Conservation (phyloP, 37 sponge, comb jelly and placozoan species). For the Dysidea cf. avara region DNA sequence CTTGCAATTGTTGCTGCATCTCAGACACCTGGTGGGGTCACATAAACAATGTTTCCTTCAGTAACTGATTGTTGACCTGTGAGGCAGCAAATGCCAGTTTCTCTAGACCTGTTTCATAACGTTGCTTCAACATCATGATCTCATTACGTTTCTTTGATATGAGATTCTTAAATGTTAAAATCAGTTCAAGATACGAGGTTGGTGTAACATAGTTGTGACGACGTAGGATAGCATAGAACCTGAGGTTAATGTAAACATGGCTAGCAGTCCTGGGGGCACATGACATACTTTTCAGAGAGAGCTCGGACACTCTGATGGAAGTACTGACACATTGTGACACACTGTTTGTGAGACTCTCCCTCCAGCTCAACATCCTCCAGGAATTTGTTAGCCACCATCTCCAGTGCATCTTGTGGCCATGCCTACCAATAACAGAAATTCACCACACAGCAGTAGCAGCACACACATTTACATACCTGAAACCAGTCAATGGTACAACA, state of each 20-base stretch:
- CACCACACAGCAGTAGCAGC: background rate
- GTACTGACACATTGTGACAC: conserved; percentile 94
- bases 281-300: conserved; percentile 34
- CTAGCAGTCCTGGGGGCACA: background rate
- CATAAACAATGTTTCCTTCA: background rate
- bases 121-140: conserved; percentile 67
- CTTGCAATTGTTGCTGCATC: conserved; percentile 93
- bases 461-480: conserved; percentile 42
- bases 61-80: conserved; percentile 35
- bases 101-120: conserved; percentile 90
- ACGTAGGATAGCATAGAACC: conserved; percentile 74
- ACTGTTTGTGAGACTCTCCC: conserved; percentile 57
- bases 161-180: conserved; percentile 91
- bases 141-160: conserved; percentile 70
- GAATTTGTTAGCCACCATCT: conserved; percentile 99
- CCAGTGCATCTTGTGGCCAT: conserved; percentile 98
- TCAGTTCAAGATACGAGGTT: conserved; percentile 96
- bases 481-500: conserved; percentile 99
- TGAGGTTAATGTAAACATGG: background rate
- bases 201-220: conserved; percentile 98
- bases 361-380: conserved; percentile 93
- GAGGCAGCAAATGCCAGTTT: conserved; percentile 96
- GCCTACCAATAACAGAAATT: conserved; percentile 42
- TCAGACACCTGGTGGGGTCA: conserved; percentile 64
- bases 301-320: conserved; percentile 80